Conservation (phyloP, 2,888 invertebrate species). For the Gonocerus acuteangulatus region DNA sequence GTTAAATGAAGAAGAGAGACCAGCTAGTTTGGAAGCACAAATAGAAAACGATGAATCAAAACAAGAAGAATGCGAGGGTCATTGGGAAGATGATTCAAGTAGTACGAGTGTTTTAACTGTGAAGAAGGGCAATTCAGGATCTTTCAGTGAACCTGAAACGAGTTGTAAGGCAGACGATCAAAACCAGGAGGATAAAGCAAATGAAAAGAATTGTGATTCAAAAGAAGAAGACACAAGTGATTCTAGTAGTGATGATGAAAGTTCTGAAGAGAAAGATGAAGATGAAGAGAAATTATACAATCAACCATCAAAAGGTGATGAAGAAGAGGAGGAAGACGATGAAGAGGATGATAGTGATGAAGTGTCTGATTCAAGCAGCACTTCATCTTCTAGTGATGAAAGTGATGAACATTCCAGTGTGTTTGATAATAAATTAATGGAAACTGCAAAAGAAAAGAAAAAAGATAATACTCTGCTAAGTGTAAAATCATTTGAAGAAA, state of each 20-base stretch:
- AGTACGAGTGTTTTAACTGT: constrained; percentile 40
- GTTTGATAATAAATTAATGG: constrained; percentile 7
- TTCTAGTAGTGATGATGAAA: constrained; percentile 1
- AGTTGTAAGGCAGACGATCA: not conserved
- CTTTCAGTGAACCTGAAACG: constrained; percentile 9
- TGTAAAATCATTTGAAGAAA: constrained; percentile 40
- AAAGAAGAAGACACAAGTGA: constrained; percentile 8
- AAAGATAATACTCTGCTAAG: constrained; percentile 9
- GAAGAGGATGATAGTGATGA: constrained; percentile 18
- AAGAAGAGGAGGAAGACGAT: constrained; percentile 36
- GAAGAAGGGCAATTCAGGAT: constrained; percentile 33
- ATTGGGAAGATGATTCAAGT: constrained; percentile 41
- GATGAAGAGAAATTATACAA: not conserved
- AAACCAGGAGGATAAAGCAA: not conserved
- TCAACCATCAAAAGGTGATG: constrained; percentile 21
- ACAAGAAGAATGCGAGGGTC: constrained; percentile 36
- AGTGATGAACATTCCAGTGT: constrained; percentile 16
- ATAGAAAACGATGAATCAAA: constrained; percentile 25
- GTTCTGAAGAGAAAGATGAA: constrained; percentile 35
- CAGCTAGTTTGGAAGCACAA: not conserved
- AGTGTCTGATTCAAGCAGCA: constrained; percentile 9
- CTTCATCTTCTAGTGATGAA: constrained; percentile 19
- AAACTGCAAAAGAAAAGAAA: constrained; percentile 31
- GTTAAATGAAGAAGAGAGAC: constrained; percentile 32
- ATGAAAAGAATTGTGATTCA: constrained; percentile 8